phyloP scores from a whole-genome alignment of 2,113 vertebrate species.

The Pogonocichla stellata region DNA sequence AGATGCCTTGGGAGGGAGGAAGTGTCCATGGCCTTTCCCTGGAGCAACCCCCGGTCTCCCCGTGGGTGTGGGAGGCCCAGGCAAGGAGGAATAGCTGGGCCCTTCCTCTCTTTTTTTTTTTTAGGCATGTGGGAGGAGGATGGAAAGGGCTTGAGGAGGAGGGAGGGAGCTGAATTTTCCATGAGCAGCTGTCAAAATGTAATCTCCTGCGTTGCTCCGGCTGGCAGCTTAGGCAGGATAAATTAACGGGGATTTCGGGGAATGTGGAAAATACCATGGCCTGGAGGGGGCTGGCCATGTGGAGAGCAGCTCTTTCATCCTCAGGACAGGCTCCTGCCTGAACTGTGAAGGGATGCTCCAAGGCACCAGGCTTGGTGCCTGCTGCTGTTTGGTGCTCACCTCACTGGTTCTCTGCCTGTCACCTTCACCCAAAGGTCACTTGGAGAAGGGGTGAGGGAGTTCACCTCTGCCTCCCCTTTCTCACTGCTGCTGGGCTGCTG shows the following conservation, averaged over 20 bases:
- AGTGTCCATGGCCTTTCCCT: background rate
- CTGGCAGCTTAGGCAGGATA: slow-evolving; percentile 46
- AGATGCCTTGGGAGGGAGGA: background rate
- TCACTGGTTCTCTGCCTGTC: background rate
- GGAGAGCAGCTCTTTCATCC: background rate
- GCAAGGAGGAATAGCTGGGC: background rate
- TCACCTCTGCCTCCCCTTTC: background rate
- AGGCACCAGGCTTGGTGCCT: fast-evolving
- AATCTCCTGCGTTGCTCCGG: background rate
- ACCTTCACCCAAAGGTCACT: background rate
- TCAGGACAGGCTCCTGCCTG: background rate
- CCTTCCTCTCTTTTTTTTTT: background rate
- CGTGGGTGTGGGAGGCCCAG: background rate
- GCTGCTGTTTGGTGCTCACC: fast-evolving
- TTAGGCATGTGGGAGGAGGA: slow-evolving; percentile 18
- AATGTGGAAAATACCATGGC: slow-evolving; percentile 30
- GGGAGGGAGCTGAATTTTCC: slow-evolving; percentile 57
- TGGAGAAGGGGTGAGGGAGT: background rate
- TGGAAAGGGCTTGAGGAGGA: background rate
- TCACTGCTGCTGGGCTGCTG: background rate
- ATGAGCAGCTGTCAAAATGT: slow-evolving; percentile 61
- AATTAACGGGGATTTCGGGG: slow-evolving; percentile 50
- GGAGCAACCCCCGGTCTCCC: background rate
- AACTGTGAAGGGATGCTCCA: background rate
- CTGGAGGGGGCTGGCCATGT: background rate